Evolutionary conservation across 1,140 invertebrate genomes (phyloP), one percentile per base, ranked within the genome.

Genomic region (Ips typographus): DNA sequence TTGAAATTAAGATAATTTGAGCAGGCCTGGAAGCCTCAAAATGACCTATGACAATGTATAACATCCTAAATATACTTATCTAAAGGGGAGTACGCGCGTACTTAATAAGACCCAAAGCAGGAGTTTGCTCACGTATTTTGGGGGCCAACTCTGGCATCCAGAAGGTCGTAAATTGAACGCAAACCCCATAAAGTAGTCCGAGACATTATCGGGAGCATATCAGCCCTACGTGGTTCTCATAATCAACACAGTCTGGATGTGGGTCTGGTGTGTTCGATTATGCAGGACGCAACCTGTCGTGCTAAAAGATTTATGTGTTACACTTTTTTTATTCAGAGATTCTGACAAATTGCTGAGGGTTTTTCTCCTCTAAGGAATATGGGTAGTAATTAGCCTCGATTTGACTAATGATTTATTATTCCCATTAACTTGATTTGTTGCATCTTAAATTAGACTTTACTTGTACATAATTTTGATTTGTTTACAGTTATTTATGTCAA

Each of bases 161-260:
- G 73, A 65, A 75, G 73, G 70, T 69, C 73, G 75, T 77, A 77
- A 77, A 63, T 63, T 63, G 61, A 63, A 63, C 61, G 40, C 44
- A 63, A 40, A 52, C 51, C 75, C 73, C 75, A 77, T 77, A 77
- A 77, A 77, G 71, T 74, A 74, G 74, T 68, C 66, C 73, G 70
- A 74, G 75, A 77, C 75, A 77, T 70, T 77, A 77, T 77, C 75
- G 75, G 61, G 38, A 63, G 61, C 61, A 63, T 52, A 63, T 63
- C 61, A 63, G 70, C 73, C 60, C 68, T 76, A 77, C 75, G 75
- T 77, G 75, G 74, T 70, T 73, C 71, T 71, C 73, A 77, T 63
- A 8, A 55, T 75, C 36, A 63, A 47, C 8, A 42, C 7, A 40
- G 37, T 63, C 37, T 7, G 52, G 51, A 47, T 37, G 61, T 44